Conservation (phyloP, 2,888 invertebrate species). For the Platycheirus albimanus region DNA sequence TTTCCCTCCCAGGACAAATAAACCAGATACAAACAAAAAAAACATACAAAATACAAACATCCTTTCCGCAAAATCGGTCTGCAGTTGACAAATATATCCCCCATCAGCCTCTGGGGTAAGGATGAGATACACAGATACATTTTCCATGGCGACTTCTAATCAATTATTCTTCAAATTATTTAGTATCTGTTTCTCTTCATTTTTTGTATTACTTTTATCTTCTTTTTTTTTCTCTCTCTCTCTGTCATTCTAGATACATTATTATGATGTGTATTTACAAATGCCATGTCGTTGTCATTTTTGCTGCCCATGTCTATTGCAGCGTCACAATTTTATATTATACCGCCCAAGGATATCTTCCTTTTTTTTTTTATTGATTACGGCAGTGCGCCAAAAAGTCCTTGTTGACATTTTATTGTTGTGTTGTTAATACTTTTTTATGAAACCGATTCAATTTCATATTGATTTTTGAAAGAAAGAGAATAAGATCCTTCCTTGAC, state of each 20-base stretch:
- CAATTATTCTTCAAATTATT: conserved; percentile 12
- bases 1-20: background rate
- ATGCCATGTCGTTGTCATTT: background rate
- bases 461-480: background rate
- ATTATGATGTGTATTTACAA: background rate
- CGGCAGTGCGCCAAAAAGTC: conserved; percentile 25
- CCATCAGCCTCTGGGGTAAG: background rate
- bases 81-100: conserved; percentile 15
- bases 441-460: background rate
- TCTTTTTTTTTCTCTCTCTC: too few species aligned
- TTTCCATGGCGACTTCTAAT: conserved; percentile 4
- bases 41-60: too few species aligned
- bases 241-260: too few species aligned
- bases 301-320: background rate
- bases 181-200: background rate
- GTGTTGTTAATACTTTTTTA: background rate
- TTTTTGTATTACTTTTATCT: too few species aligned
- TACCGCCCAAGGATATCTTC: background rate
- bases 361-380: conserved; percentile 20
- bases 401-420: background rate
- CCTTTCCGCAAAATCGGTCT: background rate
- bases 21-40: too few species aligned
- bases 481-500: conserved; percentile 5
- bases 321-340: background rate
- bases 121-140: background rate